Evolutionary conservation across 1,140 invertebrate genomes (phyloP).

Genomic region (Philopotamus ludificatus): DNA sequence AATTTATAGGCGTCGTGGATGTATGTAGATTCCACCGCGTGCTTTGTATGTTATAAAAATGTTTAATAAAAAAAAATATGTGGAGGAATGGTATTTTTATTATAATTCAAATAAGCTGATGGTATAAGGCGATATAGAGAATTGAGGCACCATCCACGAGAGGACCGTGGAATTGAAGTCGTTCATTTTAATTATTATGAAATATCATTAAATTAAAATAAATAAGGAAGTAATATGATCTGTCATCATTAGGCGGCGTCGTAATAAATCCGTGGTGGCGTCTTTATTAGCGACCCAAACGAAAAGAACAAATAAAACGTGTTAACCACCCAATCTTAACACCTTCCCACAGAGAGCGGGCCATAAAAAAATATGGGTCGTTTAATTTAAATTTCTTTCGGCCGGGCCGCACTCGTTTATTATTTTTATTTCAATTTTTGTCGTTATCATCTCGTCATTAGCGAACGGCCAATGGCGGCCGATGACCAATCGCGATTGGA

Average conservation of each 20-base stretch:
- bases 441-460: background rate
- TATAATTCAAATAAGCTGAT: no score
- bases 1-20: background rate
- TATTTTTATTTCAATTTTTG: background rate
- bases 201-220: no score
- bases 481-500: background rate
- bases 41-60: background rate
- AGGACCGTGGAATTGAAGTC: no score
- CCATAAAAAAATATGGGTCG: constrained; percentile 15
- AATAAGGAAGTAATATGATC: no score
- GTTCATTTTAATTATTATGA: no score
- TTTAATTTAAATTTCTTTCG: constrained; percentile 15
- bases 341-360: constrained; percentile 2
- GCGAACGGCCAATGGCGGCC: background rate
- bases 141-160: no score
- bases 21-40: background rate
- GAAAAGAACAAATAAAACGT: background rate
- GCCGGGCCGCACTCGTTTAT: background rate
- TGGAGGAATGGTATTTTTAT: no score
- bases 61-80: background rate
- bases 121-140: no score
- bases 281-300: background rate
- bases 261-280: no score
- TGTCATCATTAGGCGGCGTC: no score
- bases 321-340: constrained; percentile 20